A percentile compares a stretch with the other conserved stretches of the same genome.
These are phyloP conservation scores for Melanerpes formicivorus DNA, from an alignment of 2,113 vertebrate species.

Conservation along the genomic window DNA sequence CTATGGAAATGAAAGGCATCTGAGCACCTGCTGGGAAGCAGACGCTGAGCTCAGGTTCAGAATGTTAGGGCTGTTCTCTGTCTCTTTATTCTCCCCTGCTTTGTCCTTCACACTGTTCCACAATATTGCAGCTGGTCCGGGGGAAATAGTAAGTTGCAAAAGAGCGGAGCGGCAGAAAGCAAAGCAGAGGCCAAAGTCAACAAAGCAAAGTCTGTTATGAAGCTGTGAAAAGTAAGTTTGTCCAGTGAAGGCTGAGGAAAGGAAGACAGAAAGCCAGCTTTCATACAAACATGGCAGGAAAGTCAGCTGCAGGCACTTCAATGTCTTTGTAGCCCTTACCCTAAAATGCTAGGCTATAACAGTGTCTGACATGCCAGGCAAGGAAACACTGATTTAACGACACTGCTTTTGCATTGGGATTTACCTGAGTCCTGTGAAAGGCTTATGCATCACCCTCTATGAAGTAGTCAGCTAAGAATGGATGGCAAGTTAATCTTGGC, in stretches of 20 bases:
- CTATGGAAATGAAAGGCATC: background rate
- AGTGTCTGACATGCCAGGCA: background rate
- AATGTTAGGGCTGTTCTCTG: background rate
- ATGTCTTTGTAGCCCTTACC: background rate
- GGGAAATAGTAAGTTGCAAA: background rate
- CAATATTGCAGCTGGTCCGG: background rate
- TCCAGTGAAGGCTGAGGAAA: background rate
- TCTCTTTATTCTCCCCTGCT: background rate
- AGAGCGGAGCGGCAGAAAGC: background rate
- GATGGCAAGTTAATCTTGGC: background rate
- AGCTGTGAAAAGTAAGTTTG: background rate
- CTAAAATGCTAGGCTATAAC: background rate
- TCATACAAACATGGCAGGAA: background rate
- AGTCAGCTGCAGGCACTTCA: background rate
- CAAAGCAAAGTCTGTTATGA: background rate
- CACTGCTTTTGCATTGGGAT: background rate
- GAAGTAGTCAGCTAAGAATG: background rate
- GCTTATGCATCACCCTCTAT: background rate
- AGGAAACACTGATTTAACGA: background rate
- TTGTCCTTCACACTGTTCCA: background rate
- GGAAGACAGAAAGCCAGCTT: background rate
- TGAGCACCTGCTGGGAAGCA: background rate
- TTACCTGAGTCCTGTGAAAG: background rate
- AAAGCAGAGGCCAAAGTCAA: background rate
- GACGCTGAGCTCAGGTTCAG: background rate